Base-by-base conservation (phyloP, 1,140 invertebrate species). In the Ladona fulva region DNA sequence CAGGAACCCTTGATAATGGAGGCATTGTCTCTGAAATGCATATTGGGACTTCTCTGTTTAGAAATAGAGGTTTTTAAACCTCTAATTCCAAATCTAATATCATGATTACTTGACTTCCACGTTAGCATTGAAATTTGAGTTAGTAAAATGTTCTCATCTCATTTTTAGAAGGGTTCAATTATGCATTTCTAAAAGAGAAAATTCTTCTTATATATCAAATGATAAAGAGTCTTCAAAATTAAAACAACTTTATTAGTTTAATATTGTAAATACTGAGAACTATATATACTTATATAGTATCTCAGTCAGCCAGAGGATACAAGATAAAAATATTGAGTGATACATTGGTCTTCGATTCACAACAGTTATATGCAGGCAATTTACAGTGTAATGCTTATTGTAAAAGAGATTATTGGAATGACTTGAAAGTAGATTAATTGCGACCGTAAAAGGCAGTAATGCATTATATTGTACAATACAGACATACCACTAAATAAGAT, bases 261-360 rank as follows among this genome's bases (percentile, higher is more conserved):
- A 66, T 66, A 66, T 66, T 19, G 52, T 66, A 66, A 66, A 66
- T 22, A 66, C 52, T 19, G 52, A 66, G 29, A 37, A 37, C 29
- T 37, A 37, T 37, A 37, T 37, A 37, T 37, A 66, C n/a, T 66
- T 66, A 66, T 19, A 19, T 16, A 66, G 52, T 6, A 66, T 66
- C 16, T 19, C 52, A 19, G 29, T 66, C 52, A 66, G 52, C 52
- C 52, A 66, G 12, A 66, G n/a, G 52, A 6, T 66, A 66, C 52
- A 66, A 66, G 52, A 66, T 66, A 66, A 66, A 66, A 66, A 66
- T 66, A 66, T 66, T 66, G 16, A 66, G 12, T 66, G n/a, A 66
- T 66, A 66, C 52, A 66, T 66, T 66, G 52, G 52, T 66, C 52
- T 19, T 66, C 14, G 52, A 66, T 66, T 66, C n/a, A 66, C 52